phyloP scores from a whole-genome alignment of 2,888 invertebrate genomes.

The Drosophila fulvimacula region DNA sequence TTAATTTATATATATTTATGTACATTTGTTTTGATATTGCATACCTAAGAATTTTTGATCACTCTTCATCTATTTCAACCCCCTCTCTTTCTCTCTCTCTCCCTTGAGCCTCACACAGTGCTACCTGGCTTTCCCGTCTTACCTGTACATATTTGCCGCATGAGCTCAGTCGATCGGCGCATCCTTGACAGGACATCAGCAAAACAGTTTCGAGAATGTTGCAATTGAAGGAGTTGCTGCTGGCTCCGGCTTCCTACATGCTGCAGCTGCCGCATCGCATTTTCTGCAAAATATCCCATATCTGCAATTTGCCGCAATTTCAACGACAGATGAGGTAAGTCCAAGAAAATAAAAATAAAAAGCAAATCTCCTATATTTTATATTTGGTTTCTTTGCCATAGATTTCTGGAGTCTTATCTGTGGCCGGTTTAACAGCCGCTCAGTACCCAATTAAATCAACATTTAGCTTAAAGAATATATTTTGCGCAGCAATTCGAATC shows the following conservation, averaged over 20 bases:
- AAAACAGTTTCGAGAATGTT: constrained; percentile 15
- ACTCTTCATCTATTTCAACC: neutral
- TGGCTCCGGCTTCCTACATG: constrained; percentile 22
- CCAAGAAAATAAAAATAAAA: neutral
- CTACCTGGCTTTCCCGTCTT: constrained; percentile 10
- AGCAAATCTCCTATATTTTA: neutral
- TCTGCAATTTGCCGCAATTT: constrained; percentile 44
- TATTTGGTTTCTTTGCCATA: constrained; percentile 4
- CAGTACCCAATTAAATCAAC: constrained; percentile 19
- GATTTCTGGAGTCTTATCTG: constrained; percentile 52
- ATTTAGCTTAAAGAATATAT: constrained; percentile 6
- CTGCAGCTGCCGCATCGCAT: constrained; percentile 42
- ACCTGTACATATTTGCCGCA: constrained; percentile 10
- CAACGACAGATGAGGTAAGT: constrained; percentile 48
- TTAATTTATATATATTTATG: too few species aligned
- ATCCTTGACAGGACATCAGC: constrained; percentile 9
- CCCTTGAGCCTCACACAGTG: neutral
- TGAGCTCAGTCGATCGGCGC: constrained; percentile 19
- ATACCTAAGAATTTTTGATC: neutral
- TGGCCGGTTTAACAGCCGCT: constrained; percentile 42
- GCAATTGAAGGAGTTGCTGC: constrained; percentile 17
- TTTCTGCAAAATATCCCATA: constrained; percentile 16
- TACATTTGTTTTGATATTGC: too few species aligned
- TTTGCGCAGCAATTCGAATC: constrained; percentile 30
- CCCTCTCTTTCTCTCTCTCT: neutral